Evolutionary conservation across 2,888 invertebrate genomes (phyloP), one percentile per base, ranked within the genome.

Genomic region (Perizoma affinitatum): DNA sequence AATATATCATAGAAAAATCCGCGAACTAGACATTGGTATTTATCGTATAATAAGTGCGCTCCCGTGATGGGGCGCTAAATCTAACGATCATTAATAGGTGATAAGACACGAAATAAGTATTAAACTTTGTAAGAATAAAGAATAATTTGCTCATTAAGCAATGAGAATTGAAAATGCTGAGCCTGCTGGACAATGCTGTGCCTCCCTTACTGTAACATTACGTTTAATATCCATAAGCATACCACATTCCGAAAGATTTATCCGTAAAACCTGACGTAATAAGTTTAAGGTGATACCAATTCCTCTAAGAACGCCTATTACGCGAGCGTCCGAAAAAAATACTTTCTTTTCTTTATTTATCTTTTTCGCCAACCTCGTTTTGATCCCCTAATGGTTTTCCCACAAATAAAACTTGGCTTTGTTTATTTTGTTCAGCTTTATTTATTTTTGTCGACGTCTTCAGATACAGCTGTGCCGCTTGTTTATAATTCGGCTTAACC

Each of bases 361-460:
- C 79, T 79, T 76, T 74, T 79, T 75, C 72, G 73, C 74, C 78
- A 79, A 75, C 76, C 75, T 78, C 77, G 76, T 78, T 79, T 80
- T 82, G 80, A 82, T 83, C 84, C 83, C 83, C 82, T 83, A 87
- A 87, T 87, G 85, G 84, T 84, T 83, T 82, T 77, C 79, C 83
- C 82, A 82, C 87, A 87, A 87, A 87, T 86, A 87, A 84, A 86
- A 84, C 83, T 83, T 74, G 75, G 75, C 77, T 80, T 84, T 85
- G 82, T 86, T 87, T 87, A 86, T 83, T 83, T 83, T 79, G 76
- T 77, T 74, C 72, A 76, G 81, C 79, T 81, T 82, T 86, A 82
- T 87, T 87, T 87, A 87, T 86, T 86, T 86, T 82, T 70, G 79
- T 70, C 68, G 70, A 78, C 78, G 76, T 81, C 82, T 83, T 80